These are phyloP conservation scores for Chrysotoxum bicinctum DNA, from an alignment of 2,888 invertebrate species.

Conservation along the genomic window DNA sequence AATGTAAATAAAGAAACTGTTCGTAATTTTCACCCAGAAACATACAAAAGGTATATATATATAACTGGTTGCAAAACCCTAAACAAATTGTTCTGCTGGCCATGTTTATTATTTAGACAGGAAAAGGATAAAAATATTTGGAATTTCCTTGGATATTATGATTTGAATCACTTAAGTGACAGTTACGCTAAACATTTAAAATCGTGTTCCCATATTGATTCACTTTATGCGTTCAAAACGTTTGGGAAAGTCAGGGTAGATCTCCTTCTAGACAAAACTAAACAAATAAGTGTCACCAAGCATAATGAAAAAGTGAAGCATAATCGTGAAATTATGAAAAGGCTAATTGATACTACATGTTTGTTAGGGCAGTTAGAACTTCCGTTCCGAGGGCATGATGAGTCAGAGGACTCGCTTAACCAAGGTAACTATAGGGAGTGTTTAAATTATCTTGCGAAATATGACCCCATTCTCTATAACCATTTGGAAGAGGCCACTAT, in stretches of 20 bases:
- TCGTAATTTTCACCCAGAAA: neutral
- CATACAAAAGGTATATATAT: neutral
- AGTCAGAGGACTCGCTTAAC: conserved; percentile 10
- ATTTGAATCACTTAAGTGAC: conserved; percentile 10
- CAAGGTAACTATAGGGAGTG: neutral
- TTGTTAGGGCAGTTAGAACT: conserved; percentile 23
- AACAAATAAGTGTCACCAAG: conserved; percentile 27
- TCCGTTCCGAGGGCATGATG: conserved; percentile 31
- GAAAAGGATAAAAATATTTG: conserved; percentile 15
- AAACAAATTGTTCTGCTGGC: neutral
- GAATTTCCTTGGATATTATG: conserved; percentile 27
- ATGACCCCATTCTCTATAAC: too few relatives aligned
- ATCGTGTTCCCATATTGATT: conserved; percentile 27
- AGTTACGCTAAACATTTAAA: conserved; percentile 21
- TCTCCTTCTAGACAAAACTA: conserved; percentile 28
- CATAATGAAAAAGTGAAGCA: conserved; percentile 25
- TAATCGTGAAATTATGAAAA: conserved; percentile 12
- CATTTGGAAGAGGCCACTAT: too few relatives aligned
- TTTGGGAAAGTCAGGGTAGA: conserved; percentile 27
- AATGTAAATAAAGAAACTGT: conserved; percentile 12
- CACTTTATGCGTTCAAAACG: conserved; percentile 7
- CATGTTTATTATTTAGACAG: neutral
- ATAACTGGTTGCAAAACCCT: too few relatives aligned
- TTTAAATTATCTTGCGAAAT: too few relatives aligned
- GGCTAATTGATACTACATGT: conserved; percentile 7